These are phyloP conservation scores for Elephas maximus DNA, from an alignment of 2,113 vertebrate genomes.

Conservation along the genomic window DNA sequence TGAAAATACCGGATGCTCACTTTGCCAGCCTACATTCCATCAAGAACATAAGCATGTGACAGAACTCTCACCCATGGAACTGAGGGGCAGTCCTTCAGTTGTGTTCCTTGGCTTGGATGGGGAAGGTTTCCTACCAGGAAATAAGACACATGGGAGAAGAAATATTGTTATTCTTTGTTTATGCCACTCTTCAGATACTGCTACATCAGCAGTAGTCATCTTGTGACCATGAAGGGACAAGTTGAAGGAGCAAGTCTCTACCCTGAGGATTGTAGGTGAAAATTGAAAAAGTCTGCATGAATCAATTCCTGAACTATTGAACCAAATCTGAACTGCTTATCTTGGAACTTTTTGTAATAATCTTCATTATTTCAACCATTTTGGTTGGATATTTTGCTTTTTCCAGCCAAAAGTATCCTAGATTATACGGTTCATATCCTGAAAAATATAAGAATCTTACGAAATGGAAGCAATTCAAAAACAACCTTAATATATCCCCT, in stretches of 20 bases:
- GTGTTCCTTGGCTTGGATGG: too few relatives aligned
- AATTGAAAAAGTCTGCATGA: background rate
- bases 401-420: background rate
- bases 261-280: background rate
- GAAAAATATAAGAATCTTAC: background rate
- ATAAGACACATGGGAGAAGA: background rate
- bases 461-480: background rate
- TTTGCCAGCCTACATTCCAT: background rate
- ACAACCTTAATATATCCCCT: background rate
- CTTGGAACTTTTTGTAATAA: background rate
- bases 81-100: background rate
- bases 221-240: background rate
- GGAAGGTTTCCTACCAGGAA: background rate
- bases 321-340: background rate
- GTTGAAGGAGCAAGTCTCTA: background rate
- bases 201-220: background rate
- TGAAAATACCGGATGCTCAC: background rate
- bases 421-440: background rate
- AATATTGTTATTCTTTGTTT: background rate
- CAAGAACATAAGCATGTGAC: background rate
- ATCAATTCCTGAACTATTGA: background rate
- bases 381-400: background rate
- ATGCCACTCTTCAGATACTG: background rate
- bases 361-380: background rate
- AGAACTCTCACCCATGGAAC: background rate